phyloP scores from a whole-genome alignment of 2,797 vertebrate genomes.

The Tenualosa thibaudeaui region DNA sequence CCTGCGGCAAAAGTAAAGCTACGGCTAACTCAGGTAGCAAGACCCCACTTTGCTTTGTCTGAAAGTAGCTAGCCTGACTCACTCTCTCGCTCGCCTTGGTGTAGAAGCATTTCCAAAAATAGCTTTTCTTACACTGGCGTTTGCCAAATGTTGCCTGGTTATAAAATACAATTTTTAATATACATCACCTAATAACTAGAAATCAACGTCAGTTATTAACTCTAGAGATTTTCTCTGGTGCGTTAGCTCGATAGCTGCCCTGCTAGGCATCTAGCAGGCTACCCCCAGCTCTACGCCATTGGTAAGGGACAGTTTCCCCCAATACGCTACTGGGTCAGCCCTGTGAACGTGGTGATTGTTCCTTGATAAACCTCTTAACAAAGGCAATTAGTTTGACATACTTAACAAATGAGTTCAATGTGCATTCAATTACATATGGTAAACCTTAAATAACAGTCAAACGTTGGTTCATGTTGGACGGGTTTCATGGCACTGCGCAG shows the following conservation, averaged over 20 bases:
- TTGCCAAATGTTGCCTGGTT: neutral
- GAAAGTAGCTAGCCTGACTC: slow-evolving; percentile 12
- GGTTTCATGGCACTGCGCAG: neutral
- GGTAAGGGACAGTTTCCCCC: neutral
- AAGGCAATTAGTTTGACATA: neutral
- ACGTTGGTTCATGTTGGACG: neutral
- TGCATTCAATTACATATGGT: neutral
- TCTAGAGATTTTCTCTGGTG: neutral
- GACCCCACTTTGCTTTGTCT: slow-evolving; percentile 30
- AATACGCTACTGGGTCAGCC: neutral
- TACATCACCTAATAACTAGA: neutral
- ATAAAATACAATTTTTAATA: neutral
- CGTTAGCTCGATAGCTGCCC: neutral
- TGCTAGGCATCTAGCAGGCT: neutral
- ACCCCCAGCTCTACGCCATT: neutral
- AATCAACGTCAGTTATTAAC: neutral
- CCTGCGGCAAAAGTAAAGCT: neutral
- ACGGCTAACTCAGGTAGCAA: slow-evolving; percentile 5
- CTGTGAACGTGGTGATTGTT: neutral
- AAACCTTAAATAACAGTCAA: neutral
- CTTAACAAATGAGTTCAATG: neutral
- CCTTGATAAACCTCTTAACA: neutral
- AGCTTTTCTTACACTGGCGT: neutral
- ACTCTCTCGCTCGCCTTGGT: neutral
- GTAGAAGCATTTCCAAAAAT: neutral